phyloP scores from a whole-genome alignment of 2,888 invertebrate species.

The Cataglyphis livida region DNA sequence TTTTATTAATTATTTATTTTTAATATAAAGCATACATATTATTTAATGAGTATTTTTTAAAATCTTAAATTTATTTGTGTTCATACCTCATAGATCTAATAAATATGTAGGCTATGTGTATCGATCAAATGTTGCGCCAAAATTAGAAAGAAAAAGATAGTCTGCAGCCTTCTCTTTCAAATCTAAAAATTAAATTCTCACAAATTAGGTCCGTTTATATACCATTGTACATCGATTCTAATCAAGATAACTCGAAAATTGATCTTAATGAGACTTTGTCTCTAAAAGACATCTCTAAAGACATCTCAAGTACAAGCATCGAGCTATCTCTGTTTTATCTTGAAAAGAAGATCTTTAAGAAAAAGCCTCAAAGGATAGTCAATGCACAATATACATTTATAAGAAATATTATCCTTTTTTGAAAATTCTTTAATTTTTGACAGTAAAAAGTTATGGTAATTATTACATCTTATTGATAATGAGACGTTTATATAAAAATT shows the following conservation, averaged over 20 bases:
- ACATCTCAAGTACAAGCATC: neutral
- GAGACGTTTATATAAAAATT: neutral
- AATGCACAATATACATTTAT: neutral
- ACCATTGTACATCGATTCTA: neutral
- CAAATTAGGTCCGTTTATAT: neutral
- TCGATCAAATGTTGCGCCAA: neutral
- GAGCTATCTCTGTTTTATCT: slow-evolving; percentile 12
- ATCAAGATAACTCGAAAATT: slow-evolving; percentile 11
- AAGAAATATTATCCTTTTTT: neutral
- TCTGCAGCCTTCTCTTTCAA: neutral
- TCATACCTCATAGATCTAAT: neutral
- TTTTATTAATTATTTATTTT: neutral
- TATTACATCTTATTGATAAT: no score
- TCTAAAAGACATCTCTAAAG: neutral
- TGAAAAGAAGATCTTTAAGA: neutral
- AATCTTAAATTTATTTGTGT: neutral
- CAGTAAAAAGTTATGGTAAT: neutral
- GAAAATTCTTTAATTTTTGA: neutral
- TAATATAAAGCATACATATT: neutral
- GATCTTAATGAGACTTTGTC: slow-evolving; percentile 35
- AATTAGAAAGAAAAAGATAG: neutral
- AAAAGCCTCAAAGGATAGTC: neutral
- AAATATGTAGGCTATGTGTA: neutral
- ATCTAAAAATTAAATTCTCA: neutral
- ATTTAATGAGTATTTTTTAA: neutral